phyloP scores from a whole-genome alignment of 2,113 vertebrate genomes.

The Lagopus leucura region DNA sequence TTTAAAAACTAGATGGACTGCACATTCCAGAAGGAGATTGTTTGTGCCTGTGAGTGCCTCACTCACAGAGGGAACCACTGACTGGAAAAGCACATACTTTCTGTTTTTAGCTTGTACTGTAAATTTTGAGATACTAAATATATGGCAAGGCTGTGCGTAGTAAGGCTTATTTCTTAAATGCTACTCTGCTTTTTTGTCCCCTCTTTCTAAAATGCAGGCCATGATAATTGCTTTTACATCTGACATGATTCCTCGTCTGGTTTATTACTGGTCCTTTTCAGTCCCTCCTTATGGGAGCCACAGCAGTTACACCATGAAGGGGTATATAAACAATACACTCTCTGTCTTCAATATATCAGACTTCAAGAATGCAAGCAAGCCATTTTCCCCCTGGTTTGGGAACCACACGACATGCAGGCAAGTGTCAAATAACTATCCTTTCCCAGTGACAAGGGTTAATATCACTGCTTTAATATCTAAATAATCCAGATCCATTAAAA shows the following conservation, averaged over 20 bases:
- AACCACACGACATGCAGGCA: conserved; percentile 86
- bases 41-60: not conserved
- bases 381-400: conserved; percentile 50
- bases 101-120: conserved; percentile 38
- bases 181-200: conserved; percentile 17
- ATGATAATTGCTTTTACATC: conserved; percentile 96
- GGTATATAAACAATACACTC: conserved; percentile 91
- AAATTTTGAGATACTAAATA: not conserved
- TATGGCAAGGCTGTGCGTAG: not conserved
- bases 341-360: conserved; percentile 84
- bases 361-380: conserved; percentile 80
- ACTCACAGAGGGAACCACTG: conserved; percentile 20
- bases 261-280: conserved; percentile 96
- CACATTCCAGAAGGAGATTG: not conserved
- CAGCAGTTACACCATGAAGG: conserved; percentile 82
- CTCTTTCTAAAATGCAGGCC: conserved; percentile 77
- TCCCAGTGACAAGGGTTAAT: not conserved
- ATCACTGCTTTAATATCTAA: not conserved
- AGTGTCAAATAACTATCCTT: conserved; percentile 57
- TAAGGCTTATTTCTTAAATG: conserved; percentile 12
- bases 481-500: not conserved
- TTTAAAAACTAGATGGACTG: not conserved
- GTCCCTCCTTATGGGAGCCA: conserved; percentile 84
- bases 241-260: conserved; percentile 94
- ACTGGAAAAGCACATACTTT: not conserved